Percentiles rank a stretch among this genome's conserved stretches.
Evolutionary conservation across 2,888 invertebrate species (phyloP).

Genomic region (Diarsia dahlii): DNA sequence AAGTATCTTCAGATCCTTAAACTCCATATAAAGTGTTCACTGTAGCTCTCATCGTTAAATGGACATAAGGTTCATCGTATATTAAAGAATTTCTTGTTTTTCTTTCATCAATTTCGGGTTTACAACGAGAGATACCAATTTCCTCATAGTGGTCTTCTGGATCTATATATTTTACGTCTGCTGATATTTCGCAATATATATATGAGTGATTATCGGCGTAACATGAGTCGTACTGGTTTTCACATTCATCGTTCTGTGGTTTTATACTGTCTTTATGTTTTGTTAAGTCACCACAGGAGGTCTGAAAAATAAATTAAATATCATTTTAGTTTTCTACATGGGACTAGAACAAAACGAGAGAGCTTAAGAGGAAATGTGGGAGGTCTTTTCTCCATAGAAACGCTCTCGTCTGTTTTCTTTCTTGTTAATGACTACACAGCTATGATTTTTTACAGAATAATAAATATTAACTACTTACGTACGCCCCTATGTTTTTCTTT

Average conservation of each 20-base stretch:
- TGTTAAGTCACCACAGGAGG: neutral
- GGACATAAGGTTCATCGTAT: constrained; percentile 24
- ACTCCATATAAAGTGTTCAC: neutral
- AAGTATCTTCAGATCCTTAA: neutral
- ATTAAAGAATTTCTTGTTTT: neutral
- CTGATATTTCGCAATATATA: neutral
- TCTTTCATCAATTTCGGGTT: neutral
- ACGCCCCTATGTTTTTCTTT: too few relatives aligned
- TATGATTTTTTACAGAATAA: too few relatives aligned
- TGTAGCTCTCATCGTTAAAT: neutral
- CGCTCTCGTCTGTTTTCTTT: too few relatives aligned
- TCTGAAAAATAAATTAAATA: neutral
- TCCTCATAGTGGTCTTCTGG: constrained; percentile 7
- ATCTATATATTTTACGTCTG: neutral
- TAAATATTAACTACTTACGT: too few relatives aligned
- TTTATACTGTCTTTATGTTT: neutral
- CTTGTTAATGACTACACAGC: too few relatives aligned
- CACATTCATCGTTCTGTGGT: neutral
- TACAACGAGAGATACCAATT: constrained; percentile 10
- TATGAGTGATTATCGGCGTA: neutral
- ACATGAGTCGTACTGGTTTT: neutral
- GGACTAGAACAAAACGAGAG: neutral
- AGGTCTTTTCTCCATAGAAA: too few relatives aligned
- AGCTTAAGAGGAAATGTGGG: too few relatives aligned
- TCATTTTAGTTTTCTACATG: neutral